These are phyloP conservation scores for Scaptomyza cyrtandrae DNA, from an alignment of 2,888 invertebrate species.

Conservation along the genomic window DNA sequence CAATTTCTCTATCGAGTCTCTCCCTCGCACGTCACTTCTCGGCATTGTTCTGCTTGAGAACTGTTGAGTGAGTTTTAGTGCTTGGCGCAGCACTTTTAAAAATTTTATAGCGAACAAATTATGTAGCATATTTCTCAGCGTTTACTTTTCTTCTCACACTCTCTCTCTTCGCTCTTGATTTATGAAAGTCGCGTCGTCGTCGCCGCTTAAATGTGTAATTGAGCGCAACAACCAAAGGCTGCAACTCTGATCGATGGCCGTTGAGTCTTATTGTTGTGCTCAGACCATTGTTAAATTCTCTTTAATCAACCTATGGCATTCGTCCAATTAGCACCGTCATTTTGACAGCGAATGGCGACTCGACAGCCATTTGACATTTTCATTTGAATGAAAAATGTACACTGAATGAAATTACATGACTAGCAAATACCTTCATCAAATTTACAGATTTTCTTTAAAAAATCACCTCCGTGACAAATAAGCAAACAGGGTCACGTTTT, in stretches of 20 bases:
- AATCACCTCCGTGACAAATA: no score
- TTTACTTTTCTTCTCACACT: neutral
- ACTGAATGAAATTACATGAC: neutral
- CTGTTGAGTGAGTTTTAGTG: constrained; percentile 46
- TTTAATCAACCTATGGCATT: constrained; percentile 48
- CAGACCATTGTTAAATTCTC: constrained; percentile 3
- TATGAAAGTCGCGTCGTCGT: constrained; percentile 41
- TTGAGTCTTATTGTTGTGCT: neutral
- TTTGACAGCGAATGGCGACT: constrained; percentile 32
- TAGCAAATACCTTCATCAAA: neutral
- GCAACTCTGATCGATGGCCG: constrained; percentile 47
- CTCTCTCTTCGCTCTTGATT: constrained; percentile 41
- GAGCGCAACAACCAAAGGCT: constrained; percentile 50
- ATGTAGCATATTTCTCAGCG: constrained; percentile 70
- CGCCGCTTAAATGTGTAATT: constrained; percentile 59
- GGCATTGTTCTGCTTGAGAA: constrained; percentile 36
- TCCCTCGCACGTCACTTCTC: neutral
- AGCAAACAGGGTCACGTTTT: no score
- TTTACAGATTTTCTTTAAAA: no score
- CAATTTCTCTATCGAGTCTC: neutral
- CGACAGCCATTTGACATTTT: constrained; percentile 54
- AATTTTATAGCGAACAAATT: constrained; percentile 71
- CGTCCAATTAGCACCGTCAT: constrained; percentile 60
- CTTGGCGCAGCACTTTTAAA: constrained; percentile 69
- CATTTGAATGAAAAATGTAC: constrained; percentile 21